Percentiles rank a stretch among this genome's conserved stretches.
Conservation (phyloP, 1,140 invertebrate genomes). For the Solenopsis invicta region DNA sequence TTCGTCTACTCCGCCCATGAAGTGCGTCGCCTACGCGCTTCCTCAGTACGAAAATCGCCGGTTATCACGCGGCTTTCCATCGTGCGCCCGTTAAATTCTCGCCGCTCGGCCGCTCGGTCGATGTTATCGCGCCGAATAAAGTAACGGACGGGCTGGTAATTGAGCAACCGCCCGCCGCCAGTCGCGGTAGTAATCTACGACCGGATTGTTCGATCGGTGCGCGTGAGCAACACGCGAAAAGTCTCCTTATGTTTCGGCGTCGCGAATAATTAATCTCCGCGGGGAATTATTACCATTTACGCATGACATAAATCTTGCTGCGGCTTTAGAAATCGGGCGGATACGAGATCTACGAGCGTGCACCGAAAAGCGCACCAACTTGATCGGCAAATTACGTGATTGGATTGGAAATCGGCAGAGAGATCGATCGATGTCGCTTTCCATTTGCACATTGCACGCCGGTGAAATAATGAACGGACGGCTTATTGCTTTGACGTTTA, state of each 20-base stretch:
- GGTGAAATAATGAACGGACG: conserved; percentile 41
- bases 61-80: conserved; percentile 35
- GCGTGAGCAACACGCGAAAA: conserved; percentile 32
- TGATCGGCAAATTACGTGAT: conserved; percentile 63
- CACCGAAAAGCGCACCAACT: conserved; percentile 33
- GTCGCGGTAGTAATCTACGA: conserved; percentile 39
- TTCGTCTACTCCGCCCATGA: conserved; percentile 67
- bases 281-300: conserved; percentile 60
- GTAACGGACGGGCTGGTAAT: conserved; percentile 55
- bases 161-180: not conserved
- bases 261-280: conserved; percentile 50
- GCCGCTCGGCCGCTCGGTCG: conserved; percentile 37
- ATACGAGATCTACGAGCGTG: not conserved
- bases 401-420: conserved; percentile 47
- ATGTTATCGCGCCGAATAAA: conserved; percentile 58
- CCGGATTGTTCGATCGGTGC: conserved; percentile 43
- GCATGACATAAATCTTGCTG: conserved; percentile 43
- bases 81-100: conserved; percentile 37
- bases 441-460: conserved; percentile 47
- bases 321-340: conserved; percentile 36
- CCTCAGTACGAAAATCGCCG: conserved; percentile 57
- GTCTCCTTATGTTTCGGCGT: not conserved
- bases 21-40: conserved; percentile 67
- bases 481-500: conserved; percentile 47
- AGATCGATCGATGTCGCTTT: conserved; percentile 61